Base-by-base conservation (phyloP, 2,888 invertebrate species). In the Hirtodrosophila cameraria region DNA sequence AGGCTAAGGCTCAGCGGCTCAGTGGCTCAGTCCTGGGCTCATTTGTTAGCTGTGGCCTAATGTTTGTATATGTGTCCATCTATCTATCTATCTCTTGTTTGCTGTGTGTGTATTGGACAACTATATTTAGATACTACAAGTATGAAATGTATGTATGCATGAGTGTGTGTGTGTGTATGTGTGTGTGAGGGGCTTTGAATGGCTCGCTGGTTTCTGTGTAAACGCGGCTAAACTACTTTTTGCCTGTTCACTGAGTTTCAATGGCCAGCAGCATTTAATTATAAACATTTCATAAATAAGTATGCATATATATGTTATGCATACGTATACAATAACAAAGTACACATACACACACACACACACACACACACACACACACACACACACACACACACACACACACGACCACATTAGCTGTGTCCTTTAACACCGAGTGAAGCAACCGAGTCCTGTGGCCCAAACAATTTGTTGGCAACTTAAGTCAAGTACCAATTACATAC, bases 191-290 rank as follows among this genome's bases (percentile, higher is more conserved):
- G 20, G 28, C 45, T 42, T 38, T 69, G 35, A 41, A 69, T 61
- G 50, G 57, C 54, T 70, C 58, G 52, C 50, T 70, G 54, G 49
- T 6, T 53, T 41, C 39, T 43, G 59, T 48, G 45, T 57, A 71
- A 68, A 62, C 65, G 61, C 59, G 61, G 65, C 59, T 81, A 77
- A 82, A 79, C 77, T 79, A 75, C 80, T 75, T 78, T 82, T 75
- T 81, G 75, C 80, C 82, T 68, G 81, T 65, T 81, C 81, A 81
- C 54, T 81, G 81, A 63, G 58, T 67, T 71, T 80, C 69, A 81
- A 82, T 82, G 75, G 69, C 72, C 73, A 62, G 61, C 49, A 45
- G 64, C 61, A 69, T 67, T 75, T 75, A 75, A 75, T 75, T 76
- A 76, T 67, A 75, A 74, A 60, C 62, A 73, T 70, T 65, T 72